A percentile compares a stretch with the other conserved stretches of the same genome.
phyloP scores from a whole-genome alignment of 2,888 invertebrate genomes.

The Tryphoninae sp. region DNA sequence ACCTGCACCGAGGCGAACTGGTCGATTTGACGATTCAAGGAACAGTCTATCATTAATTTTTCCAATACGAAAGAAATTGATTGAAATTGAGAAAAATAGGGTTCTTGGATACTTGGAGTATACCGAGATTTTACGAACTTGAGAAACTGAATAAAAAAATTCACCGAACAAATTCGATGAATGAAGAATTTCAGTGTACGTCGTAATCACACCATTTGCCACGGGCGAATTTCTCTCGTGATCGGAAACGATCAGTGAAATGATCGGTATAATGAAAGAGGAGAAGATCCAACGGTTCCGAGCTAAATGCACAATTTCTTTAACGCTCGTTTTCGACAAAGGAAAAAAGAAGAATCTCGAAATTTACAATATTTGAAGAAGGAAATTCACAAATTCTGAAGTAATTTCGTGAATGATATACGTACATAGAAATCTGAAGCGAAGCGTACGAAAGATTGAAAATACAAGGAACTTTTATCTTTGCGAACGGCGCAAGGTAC shows the following conservation, averaged over 20 bases:
- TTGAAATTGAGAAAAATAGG: constrained; percentile 1
- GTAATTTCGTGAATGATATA: constrained; percentile 47
- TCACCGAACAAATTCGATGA: constrained; percentile 47
- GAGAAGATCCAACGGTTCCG: background rate
- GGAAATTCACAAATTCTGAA: constrained; percentile 28
- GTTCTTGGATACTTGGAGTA: constrained; percentile 10
- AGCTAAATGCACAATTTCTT: constrained; percentile 7
- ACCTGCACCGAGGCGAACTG: background rate
- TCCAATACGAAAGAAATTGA: background rate
- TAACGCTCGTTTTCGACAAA: too few species aligned
- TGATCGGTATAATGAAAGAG: constrained; percentile 32
- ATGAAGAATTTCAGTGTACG: constrained; percentile 31
- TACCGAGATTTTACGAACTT: constrained; percentile 7
- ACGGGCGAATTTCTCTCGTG: constrained; percentile 31
- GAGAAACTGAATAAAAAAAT: constrained; percentile 43
- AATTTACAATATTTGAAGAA: constrained; percentile 50
- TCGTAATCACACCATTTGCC: constrained; percentile 46
- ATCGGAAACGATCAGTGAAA: constrained; percentile 51
- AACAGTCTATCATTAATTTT: background rate
- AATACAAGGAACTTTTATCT: constrained; percentile 54
- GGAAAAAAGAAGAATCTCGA: constrained; percentile 17
- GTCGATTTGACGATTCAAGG: background rate
- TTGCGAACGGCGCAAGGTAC: constrained; percentile 42
- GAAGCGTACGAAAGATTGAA: constrained; percentile 39
- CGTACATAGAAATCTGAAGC: background rate